Conservation (phyloP, 92 coral and sea anemone genomes). For the Zoanthus gigantus region DNA sequence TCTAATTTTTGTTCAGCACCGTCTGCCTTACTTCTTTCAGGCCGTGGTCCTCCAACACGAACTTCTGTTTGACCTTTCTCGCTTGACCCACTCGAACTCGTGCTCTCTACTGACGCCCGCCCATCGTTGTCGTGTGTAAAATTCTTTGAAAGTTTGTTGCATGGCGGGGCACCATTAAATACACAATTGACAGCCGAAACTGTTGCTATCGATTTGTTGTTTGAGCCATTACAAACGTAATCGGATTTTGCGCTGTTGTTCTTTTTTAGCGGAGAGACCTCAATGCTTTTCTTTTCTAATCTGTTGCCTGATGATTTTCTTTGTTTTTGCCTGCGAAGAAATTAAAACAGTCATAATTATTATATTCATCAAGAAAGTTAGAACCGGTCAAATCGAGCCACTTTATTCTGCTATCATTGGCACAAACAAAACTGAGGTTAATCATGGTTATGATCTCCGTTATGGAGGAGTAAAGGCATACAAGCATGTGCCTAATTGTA, state of each 20-base stretch:
- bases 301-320: slow-evolving; percentile 57
- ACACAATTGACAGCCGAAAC: slow-evolving; percentile 86
- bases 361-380: no score
- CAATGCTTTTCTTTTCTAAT: slow-evolving; percentile 48
- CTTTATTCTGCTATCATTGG: no score
- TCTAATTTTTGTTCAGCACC: slow-evolving; percentile 3
- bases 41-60: slow-evolving; percentile 16
- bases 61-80: slow-evolving; percentile 74
- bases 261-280: slow-evolving; percentile 47
- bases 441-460: no score
- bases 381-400: no score
- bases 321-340: slow-evolving; percentile 82
- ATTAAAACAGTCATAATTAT: neutral
- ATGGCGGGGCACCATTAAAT: slow-evolving; percentile 52
- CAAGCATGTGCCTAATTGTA: no score
- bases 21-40: slow-evolving; percentile 33
- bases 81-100: slow-evolving; percentile 64
- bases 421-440: no score
- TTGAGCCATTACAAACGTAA: slow-evolving; percentile 77
- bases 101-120: slow-evolving; percentile 69
- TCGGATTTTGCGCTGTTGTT: slow-evolving; percentile 67
- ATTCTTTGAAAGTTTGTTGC: slow-evolving; percentile 34
- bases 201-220: slow-evolving; percentile 79
- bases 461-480: no score
- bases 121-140: slow-evolving; percentile 57